These are phyloP conservation scores for Saturnia pavonia DNA, from an alignment of 2,888 invertebrate species.

Conservation along the genomic window DNA sequence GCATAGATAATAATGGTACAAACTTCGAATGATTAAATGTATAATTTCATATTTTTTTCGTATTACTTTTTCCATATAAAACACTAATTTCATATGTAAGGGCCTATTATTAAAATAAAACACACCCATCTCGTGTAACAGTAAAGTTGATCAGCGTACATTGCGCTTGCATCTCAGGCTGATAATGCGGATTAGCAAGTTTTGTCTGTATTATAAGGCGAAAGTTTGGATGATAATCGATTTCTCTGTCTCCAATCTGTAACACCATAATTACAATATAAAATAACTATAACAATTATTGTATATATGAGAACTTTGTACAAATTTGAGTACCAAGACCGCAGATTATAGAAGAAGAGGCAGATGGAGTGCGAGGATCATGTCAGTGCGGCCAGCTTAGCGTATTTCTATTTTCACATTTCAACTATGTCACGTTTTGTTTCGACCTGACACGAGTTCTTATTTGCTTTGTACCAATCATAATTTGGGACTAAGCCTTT, in stretches of 20 bases:
- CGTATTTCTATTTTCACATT: not conserved
- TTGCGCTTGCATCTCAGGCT: conserved; percentile 98
- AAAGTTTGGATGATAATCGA: conserved; percentile 92
- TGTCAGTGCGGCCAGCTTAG: not conserved
- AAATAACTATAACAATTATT: not conserved
- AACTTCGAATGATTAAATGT: too few species aligned
- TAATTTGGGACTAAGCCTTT: too few species aligned
- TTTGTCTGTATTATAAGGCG: conserved; percentile 95
- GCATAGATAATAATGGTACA: too few species aligned
- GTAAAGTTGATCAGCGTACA: conserved; percentile 97
- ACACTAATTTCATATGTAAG: too few species aligned
- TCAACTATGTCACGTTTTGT: not conserved
- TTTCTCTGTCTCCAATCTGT: conserved; percentile 95
- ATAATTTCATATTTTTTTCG: too few species aligned
- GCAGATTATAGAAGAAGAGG: not conserved
- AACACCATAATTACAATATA: conserved; percentile 56
- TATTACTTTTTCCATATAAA: too few species aligned
- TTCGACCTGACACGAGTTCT: not conserved
- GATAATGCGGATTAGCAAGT: conserved; percentile 97
- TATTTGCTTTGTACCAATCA: too few species aligned
- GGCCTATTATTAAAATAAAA: not conserved
- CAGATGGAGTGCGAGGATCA: not conserved
- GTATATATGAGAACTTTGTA: not conserved
- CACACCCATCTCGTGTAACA: conserved; percentile 92
- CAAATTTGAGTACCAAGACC: not conserved